phyloP scores from a whole-genome alignment of 2,888 invertebrate species.

The Cordilura impudica region DNA sequence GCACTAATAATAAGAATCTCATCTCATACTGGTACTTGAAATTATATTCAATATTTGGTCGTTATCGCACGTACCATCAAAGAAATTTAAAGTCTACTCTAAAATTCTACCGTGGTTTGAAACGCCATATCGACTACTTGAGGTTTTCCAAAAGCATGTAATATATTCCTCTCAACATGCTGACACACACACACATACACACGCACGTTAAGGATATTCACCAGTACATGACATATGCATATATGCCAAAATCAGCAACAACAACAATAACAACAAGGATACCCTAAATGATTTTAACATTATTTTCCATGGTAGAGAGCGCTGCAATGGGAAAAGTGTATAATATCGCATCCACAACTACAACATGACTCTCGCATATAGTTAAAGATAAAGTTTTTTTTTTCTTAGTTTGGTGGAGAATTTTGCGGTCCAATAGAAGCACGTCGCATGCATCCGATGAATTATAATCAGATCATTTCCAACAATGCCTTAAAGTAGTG shows the following conservation, averaged over 20 bases:
- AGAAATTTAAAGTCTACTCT: constrained; percentile 22
- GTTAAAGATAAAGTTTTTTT: constrained; percentile 44
- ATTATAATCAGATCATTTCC: constrained; percentile 62
- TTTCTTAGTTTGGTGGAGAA: constrained; percentile 45
- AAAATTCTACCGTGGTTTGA: constrained; percentile 27
- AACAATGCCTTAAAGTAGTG: constrained; percentile 38
- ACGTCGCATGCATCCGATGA: constrained; percentile 59
- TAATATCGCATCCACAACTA: not conserved
- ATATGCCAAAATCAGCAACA: not conserved
- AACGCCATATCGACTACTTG: constrained; percentile 44
- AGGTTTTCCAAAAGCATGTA: constrained; percentile 48
- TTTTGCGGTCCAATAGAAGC: constrained; percentile 60
- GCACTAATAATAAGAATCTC: not conserved
- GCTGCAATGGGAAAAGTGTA: not conserved
- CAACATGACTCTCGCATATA: not conserved
- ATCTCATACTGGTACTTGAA: not conserved
- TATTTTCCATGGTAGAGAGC: not conserved
- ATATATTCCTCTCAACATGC: constrained; percentile 44
- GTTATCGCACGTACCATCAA: constrained; percentile 55
- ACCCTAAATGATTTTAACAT: not conserved
- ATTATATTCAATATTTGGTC: constrained; percentile 43
- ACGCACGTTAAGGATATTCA: constrained; percentile 3
- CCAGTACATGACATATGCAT: constrained; percentile 30
- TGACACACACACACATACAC: not conserved
- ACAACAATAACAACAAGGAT: no score